These are phyloP conservation scores for Leucophenga varia DNA, from an alignment of 1,140 invertebrate species.

Conservation along the genomic window DNA sequence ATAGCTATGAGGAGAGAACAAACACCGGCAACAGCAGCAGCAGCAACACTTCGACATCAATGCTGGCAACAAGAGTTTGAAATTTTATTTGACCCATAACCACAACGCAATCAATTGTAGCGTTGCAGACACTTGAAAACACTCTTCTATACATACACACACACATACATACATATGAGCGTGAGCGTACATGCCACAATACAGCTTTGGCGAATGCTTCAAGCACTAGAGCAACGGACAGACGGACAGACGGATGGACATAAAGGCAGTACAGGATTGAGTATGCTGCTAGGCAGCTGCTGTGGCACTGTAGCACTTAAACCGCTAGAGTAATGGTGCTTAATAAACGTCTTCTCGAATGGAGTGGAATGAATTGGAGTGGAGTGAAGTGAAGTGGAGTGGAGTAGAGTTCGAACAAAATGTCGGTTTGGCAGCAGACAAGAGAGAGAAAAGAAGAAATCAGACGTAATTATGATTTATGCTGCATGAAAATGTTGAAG, in stretches of 20 bases:
- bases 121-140: slow-evolving; percentile 25
- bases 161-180: slow-evolving; percentile 3
- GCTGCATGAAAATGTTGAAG: slow-evolving; percentile 34
- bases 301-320: slow-evolving; percentile 33
- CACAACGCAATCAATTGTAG: slow-evolving; percentile 45
- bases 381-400: neutral
- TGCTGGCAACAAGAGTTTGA: neutral
- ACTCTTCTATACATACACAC: slow-evolving; percentile 7
- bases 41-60: too few species aligned
- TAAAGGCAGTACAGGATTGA: too few species aligned
- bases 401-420: slow-evolving; percentile 5
- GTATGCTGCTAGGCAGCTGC: slow-evolving; percentile 3
- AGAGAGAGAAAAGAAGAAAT: too few species aligned
- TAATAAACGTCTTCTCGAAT: slow-evolving; percentile 49
- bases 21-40: too few species aligned
- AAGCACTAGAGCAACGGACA: too few species aligned
- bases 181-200: neutral
- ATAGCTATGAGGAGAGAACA: too few species aligned
- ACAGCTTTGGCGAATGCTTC: neutral
- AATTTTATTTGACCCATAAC: slow-evolving; percentile 40
- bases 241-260: too few species aligned
- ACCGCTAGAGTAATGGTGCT: slow-evolving; percentile 46
- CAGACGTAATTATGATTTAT: slow-evolving; percentile 47
- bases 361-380: neutral
- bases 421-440: slow-evolving; percentile 3